Evolutionary conservation across 2,888 invertebrate species (phyloP), one percentile per base, ranked within the genome.

Genomic region (Aphidius colemani): DNA sequence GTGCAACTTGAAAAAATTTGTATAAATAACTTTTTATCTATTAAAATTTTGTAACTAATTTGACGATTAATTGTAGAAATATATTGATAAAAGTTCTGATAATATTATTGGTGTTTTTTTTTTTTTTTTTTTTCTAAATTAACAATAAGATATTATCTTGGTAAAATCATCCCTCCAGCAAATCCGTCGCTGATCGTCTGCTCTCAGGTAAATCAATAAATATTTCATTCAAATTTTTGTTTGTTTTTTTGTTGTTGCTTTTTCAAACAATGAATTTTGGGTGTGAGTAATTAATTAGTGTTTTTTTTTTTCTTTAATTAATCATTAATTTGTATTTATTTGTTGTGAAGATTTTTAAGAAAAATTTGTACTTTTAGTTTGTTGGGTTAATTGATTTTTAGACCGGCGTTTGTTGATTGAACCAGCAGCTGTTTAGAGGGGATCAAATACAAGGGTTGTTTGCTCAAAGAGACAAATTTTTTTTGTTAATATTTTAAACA

Each of bases 181-280:
- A 60, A 55, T 45, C 64, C 63, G 66, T 66, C 61, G 53, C 58
- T 50, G 56, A 66, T 65, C 61, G 63, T 69, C 66, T 74, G 70
- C 67, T 44, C 73, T 71, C 74, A 77, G 77, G 78, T 78, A 75
- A 78, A 78, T 73, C 75, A 70, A 74, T 71, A 70, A 66, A 45
- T 56, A 60, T 64, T 44, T 43, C 9, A 13, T 48, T 57, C 13
- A 11, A n/a, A 13, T 30, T 0, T 30, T 5, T 30, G 0, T 30
- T 13, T 10, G 13, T 55, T 49, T 11, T 50, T 59, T 43, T 18
- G 1, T 44, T 43, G 13, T 50, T 10, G 11, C 13, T 55, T 13
- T 18, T 39, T 53, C 2, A 18, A 30, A 8, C 30, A 8, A 30
- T 41, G 46, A 6, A 45, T 45, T 18, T 18, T 10, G 1, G 5